Evolutionary conservation across 1,140 invertebrate species (phyloP).

Genomic region (Scaptomyza pallida): DNA sequence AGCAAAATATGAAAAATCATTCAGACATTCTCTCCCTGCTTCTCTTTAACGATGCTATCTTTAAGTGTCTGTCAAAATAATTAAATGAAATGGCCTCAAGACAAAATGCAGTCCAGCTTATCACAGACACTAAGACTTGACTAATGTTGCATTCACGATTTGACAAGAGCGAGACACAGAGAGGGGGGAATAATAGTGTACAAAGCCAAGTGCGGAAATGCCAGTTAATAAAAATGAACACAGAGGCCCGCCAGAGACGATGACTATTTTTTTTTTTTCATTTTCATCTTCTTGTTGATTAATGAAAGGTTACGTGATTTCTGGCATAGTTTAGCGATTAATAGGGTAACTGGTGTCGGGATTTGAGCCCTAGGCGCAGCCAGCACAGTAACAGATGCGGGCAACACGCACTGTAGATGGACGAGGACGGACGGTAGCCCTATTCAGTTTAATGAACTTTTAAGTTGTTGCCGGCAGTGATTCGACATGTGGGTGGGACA

Average conservation of each 20-base stretch:
- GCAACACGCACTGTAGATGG: not conserved
- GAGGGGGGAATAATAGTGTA: conserved; percentile 1
- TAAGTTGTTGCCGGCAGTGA: conserved; percentile 26
- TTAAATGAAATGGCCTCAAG: conserved; percentile 74
- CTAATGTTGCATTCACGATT: conserved; percentile 71
- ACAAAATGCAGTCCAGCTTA: conserved; percentile 70
- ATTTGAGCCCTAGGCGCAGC: conserved; percentile 19
- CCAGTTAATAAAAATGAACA: conserved; percentile 60
- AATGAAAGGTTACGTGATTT: conserved; percentile 78
- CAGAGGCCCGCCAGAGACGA: not conserved
- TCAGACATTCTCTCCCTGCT: conserved; percentile 17
- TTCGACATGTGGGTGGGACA: conserved; percentile 4
- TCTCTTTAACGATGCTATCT: conserved; percentile 32
- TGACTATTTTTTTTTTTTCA: conserved; percentile 53
- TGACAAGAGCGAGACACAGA: not conserved
- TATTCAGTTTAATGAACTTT: conserved; percentile 67
- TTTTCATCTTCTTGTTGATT: conserved; percentile 65
- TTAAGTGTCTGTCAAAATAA: conserved; percentile 78
- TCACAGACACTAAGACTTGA: conserved; percentile 62
- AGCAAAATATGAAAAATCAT: conserved; percentile 74
- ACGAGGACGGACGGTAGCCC: conserved; percentile 8
- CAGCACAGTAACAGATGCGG: conserved; percentile 17
- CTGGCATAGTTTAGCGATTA: conserved; percentile 76
- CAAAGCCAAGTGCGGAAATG: conserved; percentile 67
- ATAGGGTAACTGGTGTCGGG: conserved; percentile 37